Evolutionary conservation across 1,140 invertebrate species (phyloP), one percentile per base, ranked within the genome.

Genomic region (Bilobella aurantiaca): DNA sequence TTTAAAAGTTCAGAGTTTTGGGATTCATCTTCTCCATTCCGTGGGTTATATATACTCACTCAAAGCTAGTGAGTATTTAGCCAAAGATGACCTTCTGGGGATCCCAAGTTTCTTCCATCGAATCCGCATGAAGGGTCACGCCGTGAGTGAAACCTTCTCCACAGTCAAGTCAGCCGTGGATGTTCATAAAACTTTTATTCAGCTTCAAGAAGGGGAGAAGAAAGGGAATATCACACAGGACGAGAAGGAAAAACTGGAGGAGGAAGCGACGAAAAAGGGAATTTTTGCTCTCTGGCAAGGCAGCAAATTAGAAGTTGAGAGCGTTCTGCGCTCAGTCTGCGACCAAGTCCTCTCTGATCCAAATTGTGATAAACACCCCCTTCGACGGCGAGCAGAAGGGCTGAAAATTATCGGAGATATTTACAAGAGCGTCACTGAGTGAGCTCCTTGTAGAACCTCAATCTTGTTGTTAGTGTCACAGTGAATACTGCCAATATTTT

Each of bases 391-490:
- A 37, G 66, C 68, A 1, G 71, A 73, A 65, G 71, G 42, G 3
- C 62, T 73, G 21, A 73, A 70, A 69, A 68, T 73, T 23, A 46
- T 73, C 32, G 71, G 71, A 37, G 71, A 73, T 21, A 69, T 69
- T 32, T 73, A 73, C 53, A n/a, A n/a, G n/a, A n/a, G n/a, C n/a
- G n/a, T n/a, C n/a, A n/a, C n/a, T n/a, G n/a, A n/a, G n/a, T n/a
- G n/a, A n/a, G n/a, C n/a, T n/a, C n/a, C n/a, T n/a, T n/a, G n/a
- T n/a, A n/a, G n/a, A n/a, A n/a, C n/a, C n/a, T n/a, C n/a, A n/a
- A n/a, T n/a, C n/a, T n/a, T n/a, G n/a, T n/a, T n/a, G n/a, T n/a
- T n/a, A n/a, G n/a, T n/a, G n/a, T n/a, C n/a, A n/a, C n/a, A n/a
- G n/a, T n/a, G n/a, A n/a, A n/a, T n/a, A n/a, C n/a, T n/a, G n/a